Percentiles rank a stretch among this genome's conserved stretches.
Conservation (phyloP, 1,140 invertebrate species). For the Drosophila pseudoobscura region DNA sequence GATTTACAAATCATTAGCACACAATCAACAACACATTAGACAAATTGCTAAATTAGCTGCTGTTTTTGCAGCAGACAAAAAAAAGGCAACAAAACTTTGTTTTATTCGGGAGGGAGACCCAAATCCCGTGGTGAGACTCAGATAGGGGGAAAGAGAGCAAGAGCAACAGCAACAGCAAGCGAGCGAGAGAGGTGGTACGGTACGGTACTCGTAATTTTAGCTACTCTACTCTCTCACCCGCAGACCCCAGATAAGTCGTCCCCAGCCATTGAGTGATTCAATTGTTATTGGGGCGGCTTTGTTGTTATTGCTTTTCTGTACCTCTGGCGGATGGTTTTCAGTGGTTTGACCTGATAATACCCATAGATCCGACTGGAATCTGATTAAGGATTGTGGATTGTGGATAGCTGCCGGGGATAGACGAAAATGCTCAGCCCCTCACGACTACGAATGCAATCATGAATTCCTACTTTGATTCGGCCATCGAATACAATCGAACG, state of each 20-base stretch:
- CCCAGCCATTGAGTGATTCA: slow-evolving; percentile 31
- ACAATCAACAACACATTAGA: slow-evolving; percentile 75
- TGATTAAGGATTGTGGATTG: slow-evolving; percentile 28
- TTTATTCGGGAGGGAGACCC: slow-evolving; percentile 6
- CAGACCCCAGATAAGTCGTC: slow-evolving; percentile 7
- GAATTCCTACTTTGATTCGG: slow-evolving; percentile 70
- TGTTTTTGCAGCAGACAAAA: slow-evolving; percentile 34
- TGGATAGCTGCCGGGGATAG: slow-evolving; percentile 10
- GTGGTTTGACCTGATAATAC: slow-evolving; percentile 63
- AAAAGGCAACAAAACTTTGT: slow-evolving; percentile 2
- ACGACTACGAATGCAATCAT: slow-evolving; percentile 31
- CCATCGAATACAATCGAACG: slow-evolving; percentile 56
- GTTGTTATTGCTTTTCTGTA: slow-evolving; percentile 1
- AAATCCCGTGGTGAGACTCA: slow-evolving; percentile 9
- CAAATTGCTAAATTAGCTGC: slow-evolving; percentile 77
- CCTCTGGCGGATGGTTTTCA: slow-evolving; percentile 16
- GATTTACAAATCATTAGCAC: slow-evolving; percentile 75
- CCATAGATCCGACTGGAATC: slow-evolving; percentile 11
- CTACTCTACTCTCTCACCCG: neutral
- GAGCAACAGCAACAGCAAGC: neutral
- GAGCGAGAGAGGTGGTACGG: too few species aligned
- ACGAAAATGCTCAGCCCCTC: slow-evolving; percentile 49
- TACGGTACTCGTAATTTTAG: too few species aligned
- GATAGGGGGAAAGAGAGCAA: neutral
- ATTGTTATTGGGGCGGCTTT: slow-evolving; percentile 2